Conservation (phyloP, 2,888 invertebrate genomes). For the Lacanobia oleracea region DNA sequence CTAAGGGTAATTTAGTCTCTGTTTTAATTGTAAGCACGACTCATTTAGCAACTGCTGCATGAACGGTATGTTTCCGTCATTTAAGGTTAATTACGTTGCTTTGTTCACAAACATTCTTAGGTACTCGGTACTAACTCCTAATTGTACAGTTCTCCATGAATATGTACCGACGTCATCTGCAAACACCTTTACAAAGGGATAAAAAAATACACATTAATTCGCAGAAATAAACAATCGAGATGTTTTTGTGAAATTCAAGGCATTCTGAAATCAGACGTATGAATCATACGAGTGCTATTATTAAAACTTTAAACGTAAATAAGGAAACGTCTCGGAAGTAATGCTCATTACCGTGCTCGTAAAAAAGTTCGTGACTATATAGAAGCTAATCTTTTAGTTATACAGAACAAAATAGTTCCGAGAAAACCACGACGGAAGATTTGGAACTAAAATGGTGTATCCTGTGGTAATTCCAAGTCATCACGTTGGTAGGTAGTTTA, state of each 20-base stretch:
- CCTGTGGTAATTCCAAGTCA: conserved; percentile 1
- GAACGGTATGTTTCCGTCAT: conserved; percentile 45
- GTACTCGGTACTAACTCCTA: conserved; percentile 14
- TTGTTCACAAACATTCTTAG: conserved; percentile 15
- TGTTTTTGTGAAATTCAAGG: conserved; percentile 49
- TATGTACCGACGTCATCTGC: conserved; percentile 7
- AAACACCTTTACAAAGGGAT: conserved; percentile 3
- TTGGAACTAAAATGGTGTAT: conserved; percentile 19
- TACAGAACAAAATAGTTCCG: conserved; percentile 29
- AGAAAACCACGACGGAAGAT: conserved; percentile 47
- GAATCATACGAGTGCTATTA: conserved; percentile 53
- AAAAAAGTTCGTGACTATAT: conserved; percentile 63
- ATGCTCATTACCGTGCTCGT: conserved; percentile 60
- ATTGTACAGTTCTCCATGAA: conserved; percentile 40
- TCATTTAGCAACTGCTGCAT: conserved; percentile 44
- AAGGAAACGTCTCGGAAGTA: conserved; percentile 76
- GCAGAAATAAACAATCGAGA: conserved; percentile 13
- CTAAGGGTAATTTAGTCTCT: conserved; percentile 35
- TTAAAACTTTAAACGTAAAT: conserved; percentile 60
- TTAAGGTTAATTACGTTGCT: conserved; percentile 46
- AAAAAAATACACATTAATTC: conserved; percentile 1
- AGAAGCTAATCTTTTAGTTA: conserved; percentile 35
- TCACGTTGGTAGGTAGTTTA: neutral
- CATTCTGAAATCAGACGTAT: conserved; percentile 46
- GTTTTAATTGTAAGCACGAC: conserved; percentile 53